Base-by-base conservation (phyloP, 2,113 vertebrate genomes). In the Litocranius walleri region DNA sequence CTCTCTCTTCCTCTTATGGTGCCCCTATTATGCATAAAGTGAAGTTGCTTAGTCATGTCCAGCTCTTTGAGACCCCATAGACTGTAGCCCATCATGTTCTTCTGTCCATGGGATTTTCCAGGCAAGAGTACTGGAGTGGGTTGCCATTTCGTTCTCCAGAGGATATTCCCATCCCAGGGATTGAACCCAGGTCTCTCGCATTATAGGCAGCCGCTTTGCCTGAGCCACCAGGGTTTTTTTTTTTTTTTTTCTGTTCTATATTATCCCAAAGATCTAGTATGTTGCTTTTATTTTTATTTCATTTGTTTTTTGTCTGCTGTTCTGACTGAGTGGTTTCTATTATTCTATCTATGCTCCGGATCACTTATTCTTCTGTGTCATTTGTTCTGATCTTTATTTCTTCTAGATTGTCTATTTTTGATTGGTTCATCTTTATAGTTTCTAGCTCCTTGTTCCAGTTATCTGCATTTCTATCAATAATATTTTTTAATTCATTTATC, bases 31-130 rank as follows among this genome's bases (percentile, higher is more conserved):
- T 81, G 48, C 48, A 52, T 33, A 33, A 30, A 33, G 45, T 81
- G 17, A 13, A 13, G 67, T 40, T 0, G 0, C 67, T 40, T 19
- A 71, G 19, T 71, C 3, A 0, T 40, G n/a, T 71, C 67, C 19
- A 12, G 3, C 67, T 71, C 19, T 57, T 57, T 25, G 23, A 25
- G 56, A 71, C 67, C 19, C 19, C 67, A 40, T 40, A 23, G n/a
- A 71, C 19, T 71, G 10, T 71, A 71, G 10, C 19, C 67, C 10
- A 40, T 19, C 10, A 23, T 1, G 0, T 36, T 71, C 19, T 10
- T 71, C n/a, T 40, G 10, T 40, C 67, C 19, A 71, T 40, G 67
- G n/a, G n/a, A 40, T 71, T 74, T 74, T 74, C 67, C 67, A 23
- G 19, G 67, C 67, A 40, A 40, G 5, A 74, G 10, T 40, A 74